Evolutionary conservation across 2,113 vertebrate genomes (phyloP).

Genomic region (Nestor notabilis): DNA sequence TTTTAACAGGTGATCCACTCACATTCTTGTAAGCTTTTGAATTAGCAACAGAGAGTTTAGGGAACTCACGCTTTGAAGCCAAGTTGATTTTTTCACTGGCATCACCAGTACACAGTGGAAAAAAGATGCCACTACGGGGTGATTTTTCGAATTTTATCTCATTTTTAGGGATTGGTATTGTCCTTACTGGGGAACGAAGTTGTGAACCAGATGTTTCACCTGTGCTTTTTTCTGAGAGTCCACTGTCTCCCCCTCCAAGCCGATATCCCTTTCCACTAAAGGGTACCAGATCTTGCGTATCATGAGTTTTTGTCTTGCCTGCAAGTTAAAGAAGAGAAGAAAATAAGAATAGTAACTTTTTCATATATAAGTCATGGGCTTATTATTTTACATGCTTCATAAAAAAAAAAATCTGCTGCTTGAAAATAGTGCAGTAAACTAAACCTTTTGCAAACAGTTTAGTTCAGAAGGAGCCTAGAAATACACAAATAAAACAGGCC

Average conservation of each 20-base stretch:
- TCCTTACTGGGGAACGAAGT: neutral
- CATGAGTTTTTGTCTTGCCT: constrained; percentile 68
- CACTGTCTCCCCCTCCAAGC: constrained; percentile 74
- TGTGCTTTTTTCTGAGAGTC: neutral
- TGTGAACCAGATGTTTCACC: neutral
- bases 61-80: constrained; percentile 16
- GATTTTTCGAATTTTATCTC: constrained; percentile 27
- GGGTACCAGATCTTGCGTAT: constrained; percentile 75
- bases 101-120: neutral
- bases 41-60: constrained; percentile 76
- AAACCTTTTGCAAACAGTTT: neutral
- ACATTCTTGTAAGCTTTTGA: constrained; percentile 75
- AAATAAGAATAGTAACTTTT: neutral
- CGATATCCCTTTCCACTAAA: constrained; percentile 88
- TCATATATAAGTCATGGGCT: neutral
- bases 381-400: neutral
- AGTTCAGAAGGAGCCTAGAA: neutral
- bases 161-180: neutral
- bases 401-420: neutral
- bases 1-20: constrained; percentile 77
- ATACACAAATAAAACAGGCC: neutral
- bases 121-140: neutral
- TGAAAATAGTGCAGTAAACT: neutral
- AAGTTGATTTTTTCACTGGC: neutral
- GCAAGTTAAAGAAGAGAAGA: constrained; percentile 10